Conservation (phyloP, 2,113 vertebrate species). For the Paracanthobrama guichenoti region DNA sequence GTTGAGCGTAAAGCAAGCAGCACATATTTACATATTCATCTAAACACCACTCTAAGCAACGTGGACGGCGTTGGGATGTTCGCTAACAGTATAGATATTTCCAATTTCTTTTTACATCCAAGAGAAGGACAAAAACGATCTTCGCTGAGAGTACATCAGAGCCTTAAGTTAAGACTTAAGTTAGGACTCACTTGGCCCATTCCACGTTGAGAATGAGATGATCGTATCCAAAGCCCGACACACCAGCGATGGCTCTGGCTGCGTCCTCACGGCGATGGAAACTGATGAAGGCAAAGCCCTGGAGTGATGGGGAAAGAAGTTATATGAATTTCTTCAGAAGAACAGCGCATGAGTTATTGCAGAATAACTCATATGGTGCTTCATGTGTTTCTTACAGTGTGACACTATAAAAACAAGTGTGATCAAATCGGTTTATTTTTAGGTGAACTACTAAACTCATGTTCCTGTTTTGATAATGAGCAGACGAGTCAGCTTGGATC, state of each 20-base stretch:
- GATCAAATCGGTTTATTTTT: not conserved
- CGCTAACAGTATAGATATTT: too few species aligned
- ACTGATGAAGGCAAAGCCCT: constrained; percentile 98
- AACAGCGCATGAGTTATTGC: not conserved
- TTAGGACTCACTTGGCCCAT: constrained; percentile 90
- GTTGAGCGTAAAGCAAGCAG: too few species aligned
- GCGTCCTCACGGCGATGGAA: constrained; percentile 96
- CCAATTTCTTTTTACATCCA: too few species aligned
- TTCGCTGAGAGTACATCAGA: too few species aligned
- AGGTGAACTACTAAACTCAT: not conserved
- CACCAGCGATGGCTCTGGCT: constrained; percentile 87
- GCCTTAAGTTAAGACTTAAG: too few species aligned
- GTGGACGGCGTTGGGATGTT: too few species aligned
- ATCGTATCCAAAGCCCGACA: constrained; percentile 95
- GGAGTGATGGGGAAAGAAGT: not conserved
- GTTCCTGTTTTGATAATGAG: not conserved
- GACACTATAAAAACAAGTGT: not conserved
- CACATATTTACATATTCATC: too few species aligned
- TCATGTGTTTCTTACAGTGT: not conserved
- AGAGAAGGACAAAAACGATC: too few species aligned
- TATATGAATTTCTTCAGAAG: not conserved
- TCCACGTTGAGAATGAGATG: constrained; percentile 97
- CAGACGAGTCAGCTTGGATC: not conserved
- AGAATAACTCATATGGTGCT: too few species aligned
- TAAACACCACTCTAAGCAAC: too few species aligned